These are phyloP conservation scores for Panopea generosa DNA, from an alignment of 2,888 invertebrate genomes.

Conservation along the genomic window DNA sequence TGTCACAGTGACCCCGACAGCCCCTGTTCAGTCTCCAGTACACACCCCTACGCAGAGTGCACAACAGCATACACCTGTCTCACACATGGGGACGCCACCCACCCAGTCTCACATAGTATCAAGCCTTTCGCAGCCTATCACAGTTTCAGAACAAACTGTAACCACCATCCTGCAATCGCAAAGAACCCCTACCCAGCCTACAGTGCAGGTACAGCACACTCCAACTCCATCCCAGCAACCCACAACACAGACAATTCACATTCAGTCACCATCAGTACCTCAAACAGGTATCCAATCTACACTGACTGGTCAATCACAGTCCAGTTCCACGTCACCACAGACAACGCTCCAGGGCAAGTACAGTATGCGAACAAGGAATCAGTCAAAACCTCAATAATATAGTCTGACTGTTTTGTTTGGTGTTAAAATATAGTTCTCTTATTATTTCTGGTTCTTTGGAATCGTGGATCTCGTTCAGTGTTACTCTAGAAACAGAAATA, in stretches of 20 bases:
- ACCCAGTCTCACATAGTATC: conserved; percentile 36
- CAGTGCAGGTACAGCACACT: conserved; percentile 41
- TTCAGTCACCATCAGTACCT: conserved; percentile 54
- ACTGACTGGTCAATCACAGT: conserved; percentile 38
- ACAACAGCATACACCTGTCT: not conserved
- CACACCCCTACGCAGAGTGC: conserved; percentile 4
- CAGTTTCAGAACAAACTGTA: conserved; percentile 50
- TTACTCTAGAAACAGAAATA: too few relatives aligned
- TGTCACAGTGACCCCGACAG: conserved; percentile 60
- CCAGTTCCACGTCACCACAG: conserved; percentile 46
- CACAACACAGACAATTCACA: conserved; percentile 59
- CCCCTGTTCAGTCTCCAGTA: conserved; percentile 24
- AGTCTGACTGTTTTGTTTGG: too few relatives aligned
- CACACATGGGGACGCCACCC: conserved; percentile 20
- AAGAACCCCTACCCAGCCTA: conserved; percentile 35
- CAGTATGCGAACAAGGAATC: conserved; percentile 80
- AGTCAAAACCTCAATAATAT: conserved; percentile 71
- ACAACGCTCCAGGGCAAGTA: conserved; percentile 66
- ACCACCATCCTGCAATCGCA: conserved; percentile 52
- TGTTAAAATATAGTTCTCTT: too few relatives aligned
- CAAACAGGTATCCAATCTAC: conserved; percentile 35
- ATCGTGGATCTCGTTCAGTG: too few relatives aligned
- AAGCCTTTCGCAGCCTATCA: conserved; percentile 26
- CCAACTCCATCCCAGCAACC: conserved; percentile 56
- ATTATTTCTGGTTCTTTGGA: too few relatives aligned